Conservation (phyloP, 2,797 vertebrate genomes). For the Sphaeramia orbicularis region DNA sequence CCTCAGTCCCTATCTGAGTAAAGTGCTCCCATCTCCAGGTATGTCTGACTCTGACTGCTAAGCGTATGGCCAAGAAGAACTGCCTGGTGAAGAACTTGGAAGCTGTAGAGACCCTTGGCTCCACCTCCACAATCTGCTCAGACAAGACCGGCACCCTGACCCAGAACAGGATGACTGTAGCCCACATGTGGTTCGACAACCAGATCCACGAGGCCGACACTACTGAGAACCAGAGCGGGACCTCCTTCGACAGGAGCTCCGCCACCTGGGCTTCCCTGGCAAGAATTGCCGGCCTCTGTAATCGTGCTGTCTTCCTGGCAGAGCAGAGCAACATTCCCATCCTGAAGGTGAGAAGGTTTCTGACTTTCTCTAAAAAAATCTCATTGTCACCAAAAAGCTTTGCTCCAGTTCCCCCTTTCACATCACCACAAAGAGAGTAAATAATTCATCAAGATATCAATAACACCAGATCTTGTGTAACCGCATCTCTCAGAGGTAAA, state of each 20-base stretch:
- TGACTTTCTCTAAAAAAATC: too few relatives aligned
- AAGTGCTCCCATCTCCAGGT: constrained; percentile 79
- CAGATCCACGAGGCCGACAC: constrained; percentile 95
- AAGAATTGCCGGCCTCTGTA: constrained; percentile 94
- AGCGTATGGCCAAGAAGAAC: constrained; percentile 98
- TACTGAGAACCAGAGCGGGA: constrained; percentile 94
- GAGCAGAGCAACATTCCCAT: constrained; percentile 92
- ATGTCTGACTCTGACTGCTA: constrained; percentile 96
- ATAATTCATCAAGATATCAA: constrained; percentile 42
- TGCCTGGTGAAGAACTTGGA: constrained; percentile 97
- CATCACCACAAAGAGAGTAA: constrained; percentile 22
- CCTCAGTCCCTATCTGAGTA: neutral
- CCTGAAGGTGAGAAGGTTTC: too few relatives aligned
- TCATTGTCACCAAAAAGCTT: neutral
- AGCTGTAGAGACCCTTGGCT: constrained; percentile 95
- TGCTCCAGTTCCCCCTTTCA: constrained; percentile 26
- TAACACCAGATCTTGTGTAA: constrained; percentile 10
- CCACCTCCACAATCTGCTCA: constrained; percentile 94
- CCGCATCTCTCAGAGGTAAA: neutral
- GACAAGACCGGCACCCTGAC: constrained; percentile 94
- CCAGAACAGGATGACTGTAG: constrained; percentile 95
- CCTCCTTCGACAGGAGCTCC: constrained; percentile 94
- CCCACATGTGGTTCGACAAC: constrained; percentile 97
- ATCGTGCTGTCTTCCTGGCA: constrained; percentile 96
- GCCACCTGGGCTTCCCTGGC: constrained; percentile 91